A percentile compares a stretch with the other conserved stretches of the same genome.
These are phyloP conservation scores for Aphelenchoides besseyi DNA, from an alignment of 1,140 invertebrate genomes.

Conservation along the genomic window DNA sequence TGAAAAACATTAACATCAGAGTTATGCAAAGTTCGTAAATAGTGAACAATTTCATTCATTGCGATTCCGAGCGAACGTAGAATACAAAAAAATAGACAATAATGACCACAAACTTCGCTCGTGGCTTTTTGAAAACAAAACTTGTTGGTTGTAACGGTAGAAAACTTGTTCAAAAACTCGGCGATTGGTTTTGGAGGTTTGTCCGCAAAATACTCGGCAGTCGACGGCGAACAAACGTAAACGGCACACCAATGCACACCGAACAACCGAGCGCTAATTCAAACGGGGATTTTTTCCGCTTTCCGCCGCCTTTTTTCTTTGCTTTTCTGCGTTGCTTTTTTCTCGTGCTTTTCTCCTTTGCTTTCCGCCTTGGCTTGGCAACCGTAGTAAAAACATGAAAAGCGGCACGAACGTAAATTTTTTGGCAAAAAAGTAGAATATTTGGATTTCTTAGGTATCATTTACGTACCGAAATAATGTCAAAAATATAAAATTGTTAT, in stretches of 20 bases:
- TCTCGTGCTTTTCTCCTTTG: too few relatives aligned
- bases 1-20: neutral
- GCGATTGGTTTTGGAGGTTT: neutral
- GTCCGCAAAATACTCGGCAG: neutral
- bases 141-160: neutral
- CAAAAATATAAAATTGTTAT: too few relatives aligned
- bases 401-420: too few relatives aligned
- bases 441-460: too few relatives aligned
- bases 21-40: neutral
- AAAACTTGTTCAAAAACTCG: neutral
- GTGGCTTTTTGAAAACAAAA: neutral
- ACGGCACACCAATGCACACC: neutral
- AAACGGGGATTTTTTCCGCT: neutral
- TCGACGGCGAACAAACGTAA: neutral
- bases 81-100: neutral
- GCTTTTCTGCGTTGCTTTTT: too few relatives aligned
- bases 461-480: too few relatives aligned
- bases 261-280: neutral
- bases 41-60: neutral
- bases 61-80: neutral
- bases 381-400: too few relatives aligned
- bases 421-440: too few relatives aligned
- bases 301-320: too few relatives aligned
- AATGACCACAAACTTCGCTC: neutral
- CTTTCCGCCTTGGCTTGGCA: too few relatives aligned